Evolutionary conservation across 2,888 invertebrate species (phyloP), one percentile per base, ranked within the genome.

Genomic region (Nezara viridula): DNA sequence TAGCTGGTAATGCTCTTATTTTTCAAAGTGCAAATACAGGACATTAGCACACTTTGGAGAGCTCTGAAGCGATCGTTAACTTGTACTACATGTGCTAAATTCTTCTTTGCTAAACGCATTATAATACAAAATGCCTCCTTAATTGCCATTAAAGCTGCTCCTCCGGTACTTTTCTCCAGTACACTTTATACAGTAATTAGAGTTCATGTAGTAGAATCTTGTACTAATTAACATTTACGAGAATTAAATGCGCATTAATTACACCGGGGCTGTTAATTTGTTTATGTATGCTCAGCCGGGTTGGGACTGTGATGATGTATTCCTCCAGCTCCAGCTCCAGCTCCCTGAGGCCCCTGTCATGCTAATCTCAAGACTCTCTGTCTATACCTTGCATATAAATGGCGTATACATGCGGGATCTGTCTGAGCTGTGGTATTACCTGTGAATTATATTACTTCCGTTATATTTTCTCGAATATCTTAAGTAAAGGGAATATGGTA

Each of bases 201-300:
- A 60, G 27, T 60, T 27, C 27, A 16, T 16, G 60, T 27, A 4
- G 24, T 24, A 21, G 55, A n/a, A n/a, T 55, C 55, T 7, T 55
- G 60, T 60, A 27, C 32, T 73, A 19, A 32, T 73, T 73, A 73
- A 19, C 66, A 73, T 73, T 73, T 73, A 73, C 21, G 66, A 73
- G 66, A 73, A 73, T 27, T 73, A 73, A 73, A 73, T 73, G 66
- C 66, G 66, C 66, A 73, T 73, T 73, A 73, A 73, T 73, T 73
- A 73, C 32, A 73, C 2, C 32, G 66, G 7, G 7, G 32, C 19
- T 73, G 66, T 73, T 73, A 73, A 73, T 73, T 73, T 73, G 66
- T 73, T 73, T 73, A 32, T 73, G 66, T 73, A 73, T 73, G 66
- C 66, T 37, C 66, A 3, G 14, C 10, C 16, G 60, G 16, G 27